These are phyloP conservation scores for Hylia prasina DNA, from an alignment of 2,113 vertebrate genomes.

Conservation along the genomic window DNA sequence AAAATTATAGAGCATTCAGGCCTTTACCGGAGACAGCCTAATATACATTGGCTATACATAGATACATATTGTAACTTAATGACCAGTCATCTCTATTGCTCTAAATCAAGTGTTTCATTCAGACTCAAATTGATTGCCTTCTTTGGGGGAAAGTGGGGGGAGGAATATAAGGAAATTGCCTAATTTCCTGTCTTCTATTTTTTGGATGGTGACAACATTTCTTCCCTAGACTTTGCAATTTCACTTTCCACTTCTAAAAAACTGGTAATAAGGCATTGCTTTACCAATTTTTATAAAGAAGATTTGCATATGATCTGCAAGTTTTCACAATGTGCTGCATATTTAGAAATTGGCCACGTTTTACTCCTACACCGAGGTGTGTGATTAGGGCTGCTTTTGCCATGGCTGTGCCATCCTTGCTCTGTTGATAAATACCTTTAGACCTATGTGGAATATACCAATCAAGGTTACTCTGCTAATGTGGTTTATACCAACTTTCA, in stretches of 20 bases:
- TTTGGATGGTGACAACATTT: background rate
- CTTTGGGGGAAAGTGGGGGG: background rate
- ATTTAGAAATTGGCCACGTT: background rate
- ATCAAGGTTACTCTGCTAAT: background rate
- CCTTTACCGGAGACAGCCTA: background rate
- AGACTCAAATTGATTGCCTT: background rate
- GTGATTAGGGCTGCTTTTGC: background rate
- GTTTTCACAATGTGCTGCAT: background rate
- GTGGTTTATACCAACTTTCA: background rate
- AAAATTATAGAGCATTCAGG: background rate
- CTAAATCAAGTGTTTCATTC: background rate
- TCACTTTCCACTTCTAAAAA: background rate
- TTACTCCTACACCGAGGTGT: background rate
- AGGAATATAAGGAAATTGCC: background rate
- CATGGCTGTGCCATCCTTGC: background rate
- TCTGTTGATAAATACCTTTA: background rate
- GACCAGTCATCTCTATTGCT: background rate
- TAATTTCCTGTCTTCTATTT: background rate
- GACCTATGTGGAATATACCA: background rate
- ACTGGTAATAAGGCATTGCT: background rate
- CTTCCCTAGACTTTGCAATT: rapidly evolving
- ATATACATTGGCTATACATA: background rate
- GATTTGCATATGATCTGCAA: background rate
- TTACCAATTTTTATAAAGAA: background rate
- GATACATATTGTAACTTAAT: background rate